phyloP scores from a whole-genome alignment of 2,888 invertebrate species.

The Plutella xylostella region DNA sequence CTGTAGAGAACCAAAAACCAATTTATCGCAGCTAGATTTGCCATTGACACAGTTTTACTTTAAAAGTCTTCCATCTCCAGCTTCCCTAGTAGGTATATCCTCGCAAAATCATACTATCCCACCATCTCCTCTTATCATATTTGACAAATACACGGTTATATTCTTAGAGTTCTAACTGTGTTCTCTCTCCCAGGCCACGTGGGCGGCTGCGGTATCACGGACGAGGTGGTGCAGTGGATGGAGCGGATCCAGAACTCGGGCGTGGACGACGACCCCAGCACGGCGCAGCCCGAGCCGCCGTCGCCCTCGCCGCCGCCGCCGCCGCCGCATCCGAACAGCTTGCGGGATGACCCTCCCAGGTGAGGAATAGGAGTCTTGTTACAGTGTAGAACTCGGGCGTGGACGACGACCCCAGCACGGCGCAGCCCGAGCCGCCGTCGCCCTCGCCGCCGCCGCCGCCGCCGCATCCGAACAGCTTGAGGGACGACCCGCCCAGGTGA shows the following conservation, averaged over 20 bases:
- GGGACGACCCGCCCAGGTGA: conserved; percentile 55
- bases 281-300: conserved; percentile 32
- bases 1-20: too few relatives aligned
- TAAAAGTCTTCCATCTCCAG: too few relatives aligned
- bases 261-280: conserved; percentile 65
- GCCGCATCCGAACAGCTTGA: conserved; percentile 42
- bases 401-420: conserved; percentile 61
- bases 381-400: conserved; percentile 82
- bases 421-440: conserved; percentile 34
- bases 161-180: neutral
- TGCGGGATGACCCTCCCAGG: conserved; percentile 56
- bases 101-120: too few relatives aligned
- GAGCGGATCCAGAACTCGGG: conserved; percentile 86
- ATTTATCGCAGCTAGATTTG: too few relatives aligned
- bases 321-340: conserved; percentile 39
- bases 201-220: conserved; percentile 89
- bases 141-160: too few relatives aligned
- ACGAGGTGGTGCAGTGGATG: conserved; percentile 93
- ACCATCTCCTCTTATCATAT: too few relatives aligned
- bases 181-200: conserved; percentile 73
- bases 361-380: conserved; percentile 19
- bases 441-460: conserved; percentile 31
- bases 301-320: conserved; percentile 34
- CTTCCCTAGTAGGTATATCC: too few relatives aligned
- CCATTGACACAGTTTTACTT: too few relatives aligned